A percentile compares a stretch with the other conserved stretches of the same genome.
Evolutionary conservation across 2,113 vertebrate species (phyloP).

Genomic region (Australoheros scitulus): DNA sequence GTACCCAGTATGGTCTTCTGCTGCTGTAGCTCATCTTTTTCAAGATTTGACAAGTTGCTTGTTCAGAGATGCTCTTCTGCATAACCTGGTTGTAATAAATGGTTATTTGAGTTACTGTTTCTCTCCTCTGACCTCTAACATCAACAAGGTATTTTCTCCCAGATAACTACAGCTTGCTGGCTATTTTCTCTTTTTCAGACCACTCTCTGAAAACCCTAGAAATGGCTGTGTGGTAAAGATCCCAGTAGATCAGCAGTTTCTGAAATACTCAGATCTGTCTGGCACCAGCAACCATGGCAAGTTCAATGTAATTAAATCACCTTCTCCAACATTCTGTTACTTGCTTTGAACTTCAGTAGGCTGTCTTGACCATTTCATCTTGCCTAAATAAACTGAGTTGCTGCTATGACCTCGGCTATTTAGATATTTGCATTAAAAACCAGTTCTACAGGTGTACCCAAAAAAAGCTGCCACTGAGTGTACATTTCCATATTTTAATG

Average conservation of each 20-base stretch:
- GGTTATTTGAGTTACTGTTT: not conserved
- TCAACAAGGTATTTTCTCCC: not conserved
- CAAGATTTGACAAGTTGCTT: not conserved
- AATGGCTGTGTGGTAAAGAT: not conserved
- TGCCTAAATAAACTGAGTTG: not conserved
- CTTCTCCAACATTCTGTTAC: not conserved
- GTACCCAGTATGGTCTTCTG: not conserved
- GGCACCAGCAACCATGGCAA: not conserved
- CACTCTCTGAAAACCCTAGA: not conserved
- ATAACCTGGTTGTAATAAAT: not conserved
- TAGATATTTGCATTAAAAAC: not conserved
- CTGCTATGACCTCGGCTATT: not conserved
- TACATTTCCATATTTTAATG: not conserved
- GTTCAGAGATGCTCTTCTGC: not conserved
- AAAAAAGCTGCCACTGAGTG: not conserved
- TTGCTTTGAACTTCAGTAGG: not conserved
- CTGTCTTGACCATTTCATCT: not conserved
- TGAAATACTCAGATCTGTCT: not conserved
- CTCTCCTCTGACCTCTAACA: not conserved
- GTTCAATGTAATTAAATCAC: not conserved
- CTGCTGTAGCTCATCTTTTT: not conserved
- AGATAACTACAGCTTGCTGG: not conserved
- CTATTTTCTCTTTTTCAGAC: not conserved
- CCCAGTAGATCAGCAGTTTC: not conserved
- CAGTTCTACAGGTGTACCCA: not conserved